Base-by-base conservation (phyloP, 2,888 invertebrate genomes). In the Melieria omissa region DNA sequence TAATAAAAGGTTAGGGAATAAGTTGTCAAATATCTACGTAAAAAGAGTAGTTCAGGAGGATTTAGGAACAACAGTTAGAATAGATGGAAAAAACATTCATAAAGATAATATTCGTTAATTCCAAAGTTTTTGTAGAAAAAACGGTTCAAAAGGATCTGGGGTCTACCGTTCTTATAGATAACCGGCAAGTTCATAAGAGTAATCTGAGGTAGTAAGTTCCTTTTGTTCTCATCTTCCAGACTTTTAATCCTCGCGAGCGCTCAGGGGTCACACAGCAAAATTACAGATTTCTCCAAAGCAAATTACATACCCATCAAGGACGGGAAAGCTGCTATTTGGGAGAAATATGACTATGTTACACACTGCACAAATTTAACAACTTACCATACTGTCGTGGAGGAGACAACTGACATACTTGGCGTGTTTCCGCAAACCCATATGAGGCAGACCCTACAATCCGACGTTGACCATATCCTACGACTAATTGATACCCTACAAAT, bases 361-460 rank as follows among this genome's bases (percentile, higher is more conserved):
- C 65, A 65, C 44, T 41, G n/a, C 12, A 65, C 55, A 4, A 65
- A 65, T 45, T 16, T 66, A 12, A 29, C 57, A 0, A 46, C 46
- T 5, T 67, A 67, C 49, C 7, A 12, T 12, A 58, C 45, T 4
- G 42, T 73, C 16, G 64, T 44, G 4, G 57, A 66, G 10, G 73
- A 71, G 47, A 71, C 69, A 3, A 61, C 29, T 52, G 67, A 67
- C 8, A 9, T 71, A 61, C 63, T 58, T 4, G 9, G 6, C 0
- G 47, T 60, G 42, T 70, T 74, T 42, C 72, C 67, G 12, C 49
- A 55, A 55, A 70, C 70, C 2, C 67, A 72, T 9, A 68, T 72
- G 67, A 62, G 49, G 0, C 67, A 68, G 14, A 65, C 58, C 55
- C 58, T 71, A 9, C 58, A 71, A 29, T 42, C 61, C 4, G 71